Percentiles rank a stretch among this genome's conserved stretches.
phyloP scores from a whole-genome alignment of 2,888 invertebrate species.

The Helicoverpa assulta region DNA sequence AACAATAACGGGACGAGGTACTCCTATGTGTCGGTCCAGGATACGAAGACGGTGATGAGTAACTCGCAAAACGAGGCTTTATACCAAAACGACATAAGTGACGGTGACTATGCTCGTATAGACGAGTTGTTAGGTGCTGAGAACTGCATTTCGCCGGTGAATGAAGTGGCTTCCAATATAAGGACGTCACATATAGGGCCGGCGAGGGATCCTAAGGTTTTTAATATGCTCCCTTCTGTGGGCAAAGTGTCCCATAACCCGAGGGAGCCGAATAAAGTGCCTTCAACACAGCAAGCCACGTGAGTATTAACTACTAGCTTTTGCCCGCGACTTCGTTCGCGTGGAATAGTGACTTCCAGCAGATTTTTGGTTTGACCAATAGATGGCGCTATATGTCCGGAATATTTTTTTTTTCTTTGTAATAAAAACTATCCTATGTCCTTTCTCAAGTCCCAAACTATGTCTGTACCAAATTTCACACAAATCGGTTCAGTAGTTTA shows the following conservation, averaged over 20 bases:
- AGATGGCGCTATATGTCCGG: too few species aligned
- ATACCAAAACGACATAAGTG: conserved; percentile 83
- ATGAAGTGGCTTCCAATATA: conserved; percentile 77
- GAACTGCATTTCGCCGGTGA: conserved; percentile 85
- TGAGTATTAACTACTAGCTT: conserved; percentile 73
- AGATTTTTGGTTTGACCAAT: too few species aligned
- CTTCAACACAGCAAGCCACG: conserved; percentile 78
- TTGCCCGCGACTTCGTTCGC: too few species aligned
- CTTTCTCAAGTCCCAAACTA: too few species aligned
- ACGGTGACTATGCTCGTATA: conserved; percentile 86
- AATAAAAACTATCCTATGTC: too few species aligned
- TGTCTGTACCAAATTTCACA: too few species aligned
- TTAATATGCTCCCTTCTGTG: conserved; percentile 82
- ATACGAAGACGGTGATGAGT: conserved; percentile 86
- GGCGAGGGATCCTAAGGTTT: conserved; percentile 76
- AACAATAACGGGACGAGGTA: conserved; percentile 87
- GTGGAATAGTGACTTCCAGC: too few species aligned
- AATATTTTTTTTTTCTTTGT: too few species aligned
- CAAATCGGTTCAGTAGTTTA: too few species aligned
- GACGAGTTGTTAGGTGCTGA: conserved; percentile 84
- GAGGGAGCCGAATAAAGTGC: conserved; percentile 81
- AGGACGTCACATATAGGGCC: conserved; percentile 85
- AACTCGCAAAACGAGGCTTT: conserved; percentile 86
- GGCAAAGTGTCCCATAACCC: conserved; percentile 84
- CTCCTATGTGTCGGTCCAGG: conserved; percentile 87